Evolutionary conservation across 2,797 vertebrate species (phyloP).

Genomic region (Diplodus sargus): DNA sequence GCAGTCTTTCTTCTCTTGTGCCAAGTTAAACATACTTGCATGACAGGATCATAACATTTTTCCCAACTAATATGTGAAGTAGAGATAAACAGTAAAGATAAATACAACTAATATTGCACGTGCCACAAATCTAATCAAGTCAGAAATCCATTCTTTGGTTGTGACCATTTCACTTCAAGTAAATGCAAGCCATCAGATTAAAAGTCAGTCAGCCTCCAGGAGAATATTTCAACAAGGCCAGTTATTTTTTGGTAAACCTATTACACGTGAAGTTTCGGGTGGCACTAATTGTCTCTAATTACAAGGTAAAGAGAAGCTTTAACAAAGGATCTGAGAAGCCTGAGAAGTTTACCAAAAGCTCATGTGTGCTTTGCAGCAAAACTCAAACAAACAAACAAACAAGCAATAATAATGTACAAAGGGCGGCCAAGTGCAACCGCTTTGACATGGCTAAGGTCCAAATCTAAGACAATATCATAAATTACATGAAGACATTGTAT

Average conservation of each 20-base stretch:
- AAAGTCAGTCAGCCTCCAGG: slow-evolving; percentile 2
- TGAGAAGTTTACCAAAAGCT: slow-evolving; percentile 30
- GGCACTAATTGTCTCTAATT: slow-evolving; percentile 67
- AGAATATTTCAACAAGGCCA: slow-evolving; percentile 4
- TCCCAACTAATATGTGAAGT: background rate
- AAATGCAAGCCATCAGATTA: slow-evolving; percentile 9
- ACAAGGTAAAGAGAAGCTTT: slow-evolving; percentile 64
- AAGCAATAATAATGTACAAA: slow-evolving; percentile 5
- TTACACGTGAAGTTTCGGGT: slow-evolving; percentile 20
- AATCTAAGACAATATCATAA: slow-evolving; percentile 11
- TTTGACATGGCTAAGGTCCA: background rate
- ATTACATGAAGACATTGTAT: background rate
- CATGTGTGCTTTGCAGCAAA: slow-evolving; percentile 32
- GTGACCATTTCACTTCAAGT: background rate
- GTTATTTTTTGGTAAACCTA: slow-evolving; percentile 21
- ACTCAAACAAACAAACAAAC: slow-evolving; percentile 38
- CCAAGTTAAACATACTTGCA: background rate
- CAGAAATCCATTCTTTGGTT: background rate
- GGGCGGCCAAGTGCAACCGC: background rate
- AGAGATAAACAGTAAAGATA: background rate
- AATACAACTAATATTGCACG: background rate
- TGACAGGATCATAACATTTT: background rate
- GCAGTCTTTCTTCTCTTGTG: background rate
- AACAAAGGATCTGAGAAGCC: slow-evolving; percentile 55
- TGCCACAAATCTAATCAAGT: slow-evolving; percentile 1